A percentile compares a stretch with the other conserved stretches of the same genome.
phyloP scores from a whole-genome alignment of 1,140 invertebrate genomes.

The Drosophila busckii region DNA sequence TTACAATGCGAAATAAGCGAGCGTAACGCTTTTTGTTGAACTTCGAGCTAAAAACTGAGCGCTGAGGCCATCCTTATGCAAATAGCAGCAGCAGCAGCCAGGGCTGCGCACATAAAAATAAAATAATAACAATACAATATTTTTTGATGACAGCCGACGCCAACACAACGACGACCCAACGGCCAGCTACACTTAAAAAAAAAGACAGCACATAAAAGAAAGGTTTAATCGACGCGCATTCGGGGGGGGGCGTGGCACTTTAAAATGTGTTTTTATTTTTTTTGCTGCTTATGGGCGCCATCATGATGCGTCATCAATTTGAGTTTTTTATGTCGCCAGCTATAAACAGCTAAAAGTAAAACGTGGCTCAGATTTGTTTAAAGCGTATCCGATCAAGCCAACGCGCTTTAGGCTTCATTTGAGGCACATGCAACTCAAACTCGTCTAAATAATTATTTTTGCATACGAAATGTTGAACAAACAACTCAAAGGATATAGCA shows the following conservation, averaged over 20 bases:
- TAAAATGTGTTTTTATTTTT: conserved; percentile 63
- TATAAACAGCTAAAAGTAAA: conserved; percentile 27
- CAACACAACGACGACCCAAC: conserved; percentile 25
- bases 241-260: conserved; percentile 9
- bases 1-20: conserved; percentile 76
- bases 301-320: conserved; percentile 61
- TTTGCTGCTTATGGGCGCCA: conserved; percentile 39
- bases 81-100: conserved; percentile 64
- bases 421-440: conserved; percentile 18
- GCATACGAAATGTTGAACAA: conserved; percentile 70
- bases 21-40: conserved; percentile 56
- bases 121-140: conserved; percentile 77
- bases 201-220: conserved; percentile 63
- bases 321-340: conserved; percentile 28
- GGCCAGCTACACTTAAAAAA: conserved; percentile 14
- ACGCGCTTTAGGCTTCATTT: conserved; percentile 1
- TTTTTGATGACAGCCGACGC: conserved; percentile 68
- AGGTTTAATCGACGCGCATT: conserved; percentile 68
- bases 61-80: conserved; percentile 62
- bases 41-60: background rate
- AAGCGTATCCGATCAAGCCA: background rate
- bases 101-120: conserved; percentile 64
- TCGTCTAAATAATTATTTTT: conserved; percentile 73
- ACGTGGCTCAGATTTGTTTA: conserved; percentile 1
- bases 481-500: conserved; percentile 23